Evolutionary conservation across 2,797 vertebrate species (phyloP).

Genomic region (Sebastes oblongus): DNA sequence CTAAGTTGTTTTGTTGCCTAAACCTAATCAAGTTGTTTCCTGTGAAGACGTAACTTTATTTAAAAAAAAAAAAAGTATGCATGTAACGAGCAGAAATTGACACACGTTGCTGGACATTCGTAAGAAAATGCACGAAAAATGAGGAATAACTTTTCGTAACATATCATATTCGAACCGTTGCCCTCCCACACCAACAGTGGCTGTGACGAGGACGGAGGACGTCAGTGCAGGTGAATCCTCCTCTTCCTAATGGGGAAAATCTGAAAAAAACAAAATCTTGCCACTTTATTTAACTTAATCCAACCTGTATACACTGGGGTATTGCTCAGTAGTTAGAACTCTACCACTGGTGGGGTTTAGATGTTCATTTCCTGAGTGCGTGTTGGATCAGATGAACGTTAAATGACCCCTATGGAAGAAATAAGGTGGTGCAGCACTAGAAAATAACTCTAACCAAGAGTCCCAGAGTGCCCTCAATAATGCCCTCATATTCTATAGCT

Average conservation of each 20-base stretch:
- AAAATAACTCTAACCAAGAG: too few relatives aligned
- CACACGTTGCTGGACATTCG: too few relatives aligned
- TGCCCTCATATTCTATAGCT: background rate
- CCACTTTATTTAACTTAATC: background rate
- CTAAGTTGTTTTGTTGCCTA: too few relatives aligned
- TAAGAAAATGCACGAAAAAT: too few relatives aligned
- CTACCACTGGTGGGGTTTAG: background rate
- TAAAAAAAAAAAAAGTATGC: too few relatives aligned
- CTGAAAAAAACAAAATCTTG: background rate
- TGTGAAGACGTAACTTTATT: too few relatives aligned
- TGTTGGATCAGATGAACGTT: slow-evolving; percentile 17
- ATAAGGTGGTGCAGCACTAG: too few relatives aligned
- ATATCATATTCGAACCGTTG: background rate
- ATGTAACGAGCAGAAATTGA: too few relatives aligned
- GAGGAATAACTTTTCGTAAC: too few relatives aligned
- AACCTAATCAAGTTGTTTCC: too few relatives aligned
- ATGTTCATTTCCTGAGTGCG: slow-evolving; percentile 2
- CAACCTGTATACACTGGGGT: background rate
- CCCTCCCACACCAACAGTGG: background rate
- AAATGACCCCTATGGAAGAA: slow-evolving; percentile 17
- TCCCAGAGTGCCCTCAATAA: too few relatives aligned
- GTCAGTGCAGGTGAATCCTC: background rate
- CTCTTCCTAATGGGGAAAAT: background rate
- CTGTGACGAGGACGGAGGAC: background rate
- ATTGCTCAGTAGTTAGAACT: background rate